Conservation (phyloP, 2,888 invertebrate genomes). For the Strigamia maritima region DNA sequence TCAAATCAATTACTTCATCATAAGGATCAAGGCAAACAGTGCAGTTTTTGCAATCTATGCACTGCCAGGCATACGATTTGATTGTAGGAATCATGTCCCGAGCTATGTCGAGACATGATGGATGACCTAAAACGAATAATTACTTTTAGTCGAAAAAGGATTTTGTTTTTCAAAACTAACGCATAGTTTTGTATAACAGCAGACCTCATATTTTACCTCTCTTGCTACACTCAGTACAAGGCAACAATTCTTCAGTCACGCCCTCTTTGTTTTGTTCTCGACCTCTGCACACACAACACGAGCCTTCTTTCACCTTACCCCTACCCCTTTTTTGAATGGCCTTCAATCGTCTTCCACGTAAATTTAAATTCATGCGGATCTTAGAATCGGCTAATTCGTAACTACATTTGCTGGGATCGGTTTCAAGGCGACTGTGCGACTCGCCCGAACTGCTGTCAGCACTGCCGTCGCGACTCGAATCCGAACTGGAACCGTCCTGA, state of each 20-base stretch:
- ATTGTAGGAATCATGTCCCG: constrained; percentile 78
- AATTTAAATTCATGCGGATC: neutral
- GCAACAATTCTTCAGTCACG: constrained; percentile 58
- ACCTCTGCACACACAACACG: constrained; percentile 57
- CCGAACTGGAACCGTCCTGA: constrained; percentile 43
- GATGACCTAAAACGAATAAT: constrained; percentile 63
- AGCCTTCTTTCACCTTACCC: constrained; percentile 37
- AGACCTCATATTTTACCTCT: constrained; percentile 57
- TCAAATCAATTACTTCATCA: constrained; percentile 60
- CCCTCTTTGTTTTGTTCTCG: constrained; percentile 56
- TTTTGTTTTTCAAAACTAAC: neutral
- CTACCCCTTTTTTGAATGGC: neutral
- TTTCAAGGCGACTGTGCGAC: neutral
- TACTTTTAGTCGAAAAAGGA: neutral
- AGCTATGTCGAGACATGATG: constrained; percentile 79
- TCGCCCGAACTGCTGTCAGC: constrained; percentile 43
- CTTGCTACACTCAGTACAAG: constrained; percentile 61
- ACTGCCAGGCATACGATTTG: constrained; percentile 86
- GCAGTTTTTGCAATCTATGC: constrained; percentile 89
- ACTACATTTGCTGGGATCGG: neutral
- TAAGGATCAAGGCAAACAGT: constrained; percentile 75
- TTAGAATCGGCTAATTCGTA: neutral
- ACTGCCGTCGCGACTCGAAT: constrained; percentile 44
- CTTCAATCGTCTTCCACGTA: neutral
- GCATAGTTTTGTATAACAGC: constrained; percentile 1